Evolutionary conservation across 2,113 vertebrate species (phyloP).

Genomic region (Galemys pyrenaicus): DNA sequence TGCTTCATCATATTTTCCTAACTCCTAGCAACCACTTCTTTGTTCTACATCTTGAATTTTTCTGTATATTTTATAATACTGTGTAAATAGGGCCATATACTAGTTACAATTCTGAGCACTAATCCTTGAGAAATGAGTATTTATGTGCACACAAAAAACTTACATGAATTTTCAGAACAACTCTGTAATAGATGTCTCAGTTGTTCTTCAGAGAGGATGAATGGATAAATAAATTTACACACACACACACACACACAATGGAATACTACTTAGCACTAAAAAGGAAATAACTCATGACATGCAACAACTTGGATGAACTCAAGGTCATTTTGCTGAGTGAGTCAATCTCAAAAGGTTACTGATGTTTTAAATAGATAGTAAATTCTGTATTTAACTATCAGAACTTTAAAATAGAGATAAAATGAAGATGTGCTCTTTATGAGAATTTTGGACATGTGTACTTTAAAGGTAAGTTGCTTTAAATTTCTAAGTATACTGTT

Average conservation of each 20-base stretch:
- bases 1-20: not conserved
- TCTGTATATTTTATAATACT: not conserved
- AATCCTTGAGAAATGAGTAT: slow-evolving; percentile 19
- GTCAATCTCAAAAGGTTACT: slow-evolving; percentile 12
- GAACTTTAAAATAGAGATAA: slow-evolving; percentile 13
- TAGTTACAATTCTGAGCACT: not conserved
- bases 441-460: slow-evolving; percentile 14
- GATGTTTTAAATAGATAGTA: slow-evolving; percentile 35
- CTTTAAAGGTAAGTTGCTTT: slow-evolving; percentile 55
- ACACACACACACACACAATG: not conserved
- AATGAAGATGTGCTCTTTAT: slow-evolving; percentile 33
- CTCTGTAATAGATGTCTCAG: not conserved
- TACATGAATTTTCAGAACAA: not conserved
- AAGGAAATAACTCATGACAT: not conserved
- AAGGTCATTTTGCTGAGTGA: not conserved
- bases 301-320: slow-evolving; percentile 2
- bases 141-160: not conserved
- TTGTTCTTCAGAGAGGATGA: not conserved
- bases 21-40: not conserved
- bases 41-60: not conserved
- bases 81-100: not conserved
- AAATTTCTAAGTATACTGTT: slow-evolving; percentile 12
- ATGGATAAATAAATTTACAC: not conserved
- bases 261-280: slow-evolving; percentile 1
- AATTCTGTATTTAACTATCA: slow-evolving; percentile 42